Percentiles rank a stretch among this genome's conserved stretches.
Evolutionary conservation across 2,113 vertebrate genomes (phyloP).

Genomic region (Tamias sibiricus): DNA sequence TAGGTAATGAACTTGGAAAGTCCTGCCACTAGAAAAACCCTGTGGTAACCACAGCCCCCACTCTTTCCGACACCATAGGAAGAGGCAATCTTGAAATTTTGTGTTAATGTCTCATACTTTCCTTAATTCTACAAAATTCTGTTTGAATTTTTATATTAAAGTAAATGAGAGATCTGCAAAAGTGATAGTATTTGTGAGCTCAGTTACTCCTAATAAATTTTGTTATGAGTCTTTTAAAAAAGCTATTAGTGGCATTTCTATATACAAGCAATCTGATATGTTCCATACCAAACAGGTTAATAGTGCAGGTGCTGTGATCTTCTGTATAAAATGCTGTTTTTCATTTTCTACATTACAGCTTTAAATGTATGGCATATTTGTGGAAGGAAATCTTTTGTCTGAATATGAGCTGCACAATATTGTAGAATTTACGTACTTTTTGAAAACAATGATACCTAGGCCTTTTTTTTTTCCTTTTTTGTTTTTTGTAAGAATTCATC

Average conservation of each 20-base stretch:
- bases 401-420: conserved; percentile 13
- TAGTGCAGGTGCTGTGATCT: background rate
- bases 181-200: background rate
- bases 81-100: background rate
- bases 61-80: background rate
- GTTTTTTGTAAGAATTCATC: background rate
- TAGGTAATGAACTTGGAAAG: background rate
- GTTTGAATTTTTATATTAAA: conserved; percentile 42
- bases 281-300: background rate
- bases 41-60: background rate
- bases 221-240: background rate
- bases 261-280: conserved; percentile 1
- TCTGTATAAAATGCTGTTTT: conserved; percentile 36
- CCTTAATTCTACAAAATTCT: conserved; percentile 54
- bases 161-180: conserved; percentile 14
- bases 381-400: background rate
- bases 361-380: background rate
- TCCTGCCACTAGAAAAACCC: background rate
- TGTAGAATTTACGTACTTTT: background rate
- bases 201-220: conserved; percentile 26
- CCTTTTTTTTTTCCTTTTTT: background rate
- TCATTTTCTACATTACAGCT: conserved; percentile 54
- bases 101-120: background rate
- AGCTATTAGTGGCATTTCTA: background rate
- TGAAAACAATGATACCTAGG: background rate